These are phyloP conservation scores for Trichogramma pretiosum DNA, from an alignment of 1,140 invertebrate genomes.

Conservation along the genomic window DNA sequence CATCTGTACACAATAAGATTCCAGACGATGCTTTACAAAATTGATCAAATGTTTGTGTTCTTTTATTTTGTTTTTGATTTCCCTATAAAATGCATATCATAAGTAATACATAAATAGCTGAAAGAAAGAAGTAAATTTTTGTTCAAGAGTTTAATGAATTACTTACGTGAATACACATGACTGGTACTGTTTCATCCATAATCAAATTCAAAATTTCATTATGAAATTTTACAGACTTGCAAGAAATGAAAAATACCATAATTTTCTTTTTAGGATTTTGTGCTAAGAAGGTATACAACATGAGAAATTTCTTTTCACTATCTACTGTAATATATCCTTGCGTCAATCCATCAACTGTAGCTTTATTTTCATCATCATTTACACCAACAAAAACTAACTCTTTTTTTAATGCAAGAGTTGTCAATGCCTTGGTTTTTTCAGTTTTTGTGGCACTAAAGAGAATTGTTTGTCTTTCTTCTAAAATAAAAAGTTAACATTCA, in stretches of 20 bases:
- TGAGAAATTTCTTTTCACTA: slow-evolving; percentile 81
- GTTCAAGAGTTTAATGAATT: too few species aligned
- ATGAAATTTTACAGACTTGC: slow-evolving; percentile 71
- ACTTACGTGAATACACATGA: too few species aligned
- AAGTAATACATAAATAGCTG: slow-evolving; percentile 81
- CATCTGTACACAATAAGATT: slow-evolving; percentile 93
- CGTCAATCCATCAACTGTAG: slow-evolving; percentile 71
- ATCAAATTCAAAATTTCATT: neutral
- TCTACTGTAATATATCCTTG: slow-evolving; percentile 90
- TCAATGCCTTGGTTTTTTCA: slow-evolving; percentile 83
- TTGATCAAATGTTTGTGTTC: slow-evolving; percentile 83
- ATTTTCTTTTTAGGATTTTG: slow-evolving; percentile 87
- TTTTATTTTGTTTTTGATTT: slow-evolving; percentile 80
- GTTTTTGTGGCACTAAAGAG: slow-evolving; percentile 17
- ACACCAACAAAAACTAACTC: slow-evolving; percentile 88
- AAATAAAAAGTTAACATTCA: slow-evolving; percentile 3
- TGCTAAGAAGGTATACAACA: slow-evolving; percentile 95
- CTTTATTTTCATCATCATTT: slow-evolving; percentile 70
- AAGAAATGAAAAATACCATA: slow-evolving; percentile 89
- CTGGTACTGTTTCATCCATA: slow-evolving; percentile 1
- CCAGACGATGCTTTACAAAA: slow-evolving; percentile 84
- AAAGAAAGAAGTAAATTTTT: slow-evolving; percentile 17
- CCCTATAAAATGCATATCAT: slow-evolving; percentile 83
- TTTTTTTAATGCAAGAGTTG: slow-evolving; percentile 82
- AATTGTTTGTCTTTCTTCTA: too few species aligned